phyloP scores from a whole-genome alignment of 1,140 invertebrate genomes.

The Phenacoccus solenopsis region DNA sequence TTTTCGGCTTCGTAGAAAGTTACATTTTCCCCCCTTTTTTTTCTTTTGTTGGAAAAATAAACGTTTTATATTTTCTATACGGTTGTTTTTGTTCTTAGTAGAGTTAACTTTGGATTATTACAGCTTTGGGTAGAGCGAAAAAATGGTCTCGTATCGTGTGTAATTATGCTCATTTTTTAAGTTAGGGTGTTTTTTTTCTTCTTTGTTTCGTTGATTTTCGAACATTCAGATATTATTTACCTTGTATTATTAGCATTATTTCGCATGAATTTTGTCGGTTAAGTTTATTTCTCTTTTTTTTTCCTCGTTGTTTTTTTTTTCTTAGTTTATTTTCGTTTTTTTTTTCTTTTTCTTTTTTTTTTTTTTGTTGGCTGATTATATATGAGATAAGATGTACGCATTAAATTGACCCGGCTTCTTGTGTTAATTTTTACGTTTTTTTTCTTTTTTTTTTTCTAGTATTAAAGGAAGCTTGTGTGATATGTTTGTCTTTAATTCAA shows the following conservation, averaged over 20 bases:
- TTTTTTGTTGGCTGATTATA: background rate
- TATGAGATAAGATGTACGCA: background rate
- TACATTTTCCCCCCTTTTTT: too few species aligned
- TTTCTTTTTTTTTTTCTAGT: background rate
- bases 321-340: background rate
- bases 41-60: too few species aligned
- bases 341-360: background rate
- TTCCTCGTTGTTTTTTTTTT: background rate
- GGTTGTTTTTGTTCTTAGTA: too few species aligned
- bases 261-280: background rate
- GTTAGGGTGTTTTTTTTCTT: too few species aligned
- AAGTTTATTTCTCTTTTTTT: background rate
- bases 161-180: background rate
- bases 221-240: background rate
- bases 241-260: background rate
- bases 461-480: constrained; percentile 1
- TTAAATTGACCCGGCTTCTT: constrained; percentile 1
- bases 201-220: too few species aligned
- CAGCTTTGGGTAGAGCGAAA: too few species aligned
- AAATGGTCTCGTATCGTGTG: too few species aligned
- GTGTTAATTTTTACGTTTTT: background rate
- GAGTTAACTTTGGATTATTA: too few species aligned
- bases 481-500: background rate
- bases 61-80: too few species aligned
- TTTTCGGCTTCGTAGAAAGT: too few species aligned